Evolutionary conservation across 2,888 invertebrate genomes (phyloP).

Genomic region (Tachystola acroxantha): DNA sequence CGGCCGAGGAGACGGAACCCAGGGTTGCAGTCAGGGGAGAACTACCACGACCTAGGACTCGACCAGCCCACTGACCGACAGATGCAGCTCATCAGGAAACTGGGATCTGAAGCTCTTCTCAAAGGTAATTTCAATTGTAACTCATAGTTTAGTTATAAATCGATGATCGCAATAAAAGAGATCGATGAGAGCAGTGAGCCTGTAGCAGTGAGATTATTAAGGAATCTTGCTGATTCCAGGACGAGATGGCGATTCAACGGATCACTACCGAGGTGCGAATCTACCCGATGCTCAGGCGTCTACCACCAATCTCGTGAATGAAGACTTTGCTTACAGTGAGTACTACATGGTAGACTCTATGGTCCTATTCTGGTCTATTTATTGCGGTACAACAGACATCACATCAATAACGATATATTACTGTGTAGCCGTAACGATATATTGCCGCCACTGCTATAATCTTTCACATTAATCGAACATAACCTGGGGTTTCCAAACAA

Average conservation of each 20-base stretch:
- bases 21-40: conserved; percentile 64
- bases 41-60: conserved; percentile 62
- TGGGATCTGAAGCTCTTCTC: conserved; percentile 59
- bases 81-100: conserved; percentile 53
- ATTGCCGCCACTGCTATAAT: no score
- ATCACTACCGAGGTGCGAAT: conserved; percentile 49
- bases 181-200: background rate
- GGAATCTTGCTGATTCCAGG: conserved; percentile 43
- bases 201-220: no score
- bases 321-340: conserved; percentile 57
- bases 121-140: conserved; percentile 46
- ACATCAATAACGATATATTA: no score
- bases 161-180: background rate
- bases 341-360: no score
- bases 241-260: conserved; percentile 58
- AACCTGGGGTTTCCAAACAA: no score
- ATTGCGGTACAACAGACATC: no score
- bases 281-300: conserved; percentile 45
- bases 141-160: no score
- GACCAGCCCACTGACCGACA: conserved; percentile 59
- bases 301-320: conserved; percentile 36
- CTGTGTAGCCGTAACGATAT: no score
- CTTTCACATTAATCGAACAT: no score
- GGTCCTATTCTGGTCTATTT: no score
- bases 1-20: conserved; percentile 49